phyloP scores from a whole-genome alignment of 2,797 vertebrate species.

The Hydrolagus colliei region DNA sequence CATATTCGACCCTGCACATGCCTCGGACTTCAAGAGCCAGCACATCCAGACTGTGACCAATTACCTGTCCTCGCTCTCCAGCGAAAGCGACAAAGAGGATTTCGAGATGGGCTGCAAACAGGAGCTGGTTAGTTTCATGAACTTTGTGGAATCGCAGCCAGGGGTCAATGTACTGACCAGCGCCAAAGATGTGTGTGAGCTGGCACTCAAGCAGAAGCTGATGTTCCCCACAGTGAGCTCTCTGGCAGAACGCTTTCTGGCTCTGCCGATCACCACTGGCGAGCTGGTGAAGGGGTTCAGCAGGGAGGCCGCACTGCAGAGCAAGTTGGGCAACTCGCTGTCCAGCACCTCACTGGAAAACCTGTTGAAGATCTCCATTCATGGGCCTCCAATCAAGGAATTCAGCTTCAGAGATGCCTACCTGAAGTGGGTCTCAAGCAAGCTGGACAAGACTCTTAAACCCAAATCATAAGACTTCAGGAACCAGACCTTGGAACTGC shows the following conservation, averaged over 20 bases:
- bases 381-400: slow-evolving; percentile 21
- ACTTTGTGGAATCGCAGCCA: slow-evolving; percentile 16
- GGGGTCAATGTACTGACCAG: neutral
- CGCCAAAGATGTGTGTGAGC: neutral
- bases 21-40: slow-evolving; percentile 8
- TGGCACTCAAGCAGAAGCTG: slow-evolving; percentile 14
- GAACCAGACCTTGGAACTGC: too few relatives aligned
- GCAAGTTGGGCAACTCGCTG: slow-evolving; percentile 1
- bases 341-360: neutral
- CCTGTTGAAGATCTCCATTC: slow-evolving; percentile 1
- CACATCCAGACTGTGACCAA: slow-evolving; percentile 5
- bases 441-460: too few relatives aligned
- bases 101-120: slow-evolving; percentile 27
- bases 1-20: neutral
- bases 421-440: neutral
- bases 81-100: neutral
- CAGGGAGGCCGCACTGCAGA: neutral
- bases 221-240: neutral
- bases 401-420: slow-evolving; percentile 8
- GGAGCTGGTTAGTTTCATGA: slow-evolving; percentile 22
- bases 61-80: neutral
- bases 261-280: neutral
- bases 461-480: too few relatives aligned
- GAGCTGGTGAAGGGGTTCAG: neutral
- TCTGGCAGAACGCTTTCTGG: slow-evolving; percentile 5